Base-by-base conservation (phyloP, 2,113 vertebrate genomes). In the Megaceryle torquata region DNA sequence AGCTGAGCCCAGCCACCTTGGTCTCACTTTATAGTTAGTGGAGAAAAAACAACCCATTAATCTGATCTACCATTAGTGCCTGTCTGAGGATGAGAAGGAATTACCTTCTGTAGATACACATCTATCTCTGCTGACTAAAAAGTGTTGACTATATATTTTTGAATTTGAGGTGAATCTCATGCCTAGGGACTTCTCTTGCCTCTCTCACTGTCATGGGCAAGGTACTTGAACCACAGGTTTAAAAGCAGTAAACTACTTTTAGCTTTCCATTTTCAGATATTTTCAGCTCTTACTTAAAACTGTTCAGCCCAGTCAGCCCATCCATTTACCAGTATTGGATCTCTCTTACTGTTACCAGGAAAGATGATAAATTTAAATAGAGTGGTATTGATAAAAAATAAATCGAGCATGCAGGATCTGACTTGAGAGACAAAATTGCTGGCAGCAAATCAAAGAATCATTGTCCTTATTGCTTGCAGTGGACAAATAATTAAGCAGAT, bases 401-500 rank as follows among this genome's bases (percentile, higher is more conserved):
- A 89, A 93, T 90, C 3, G 1, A 71, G 39, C 69, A 72, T 57
- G 61, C 53, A 93, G 71, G 17, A 72, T 97, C 75, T 78, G 82
- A 88, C 56, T 92, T 88, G 53, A 48, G 50, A 89, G 79, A 71
- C 74, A 76, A 54, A 89, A 91, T 78, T 79, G 25, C 51, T 91
- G 86, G 92, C 86, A 88, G 51, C 39, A 69, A 86, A 86, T 96
- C 86, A 96, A 94, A 97, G 94, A 92, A 69, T 82, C 63, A 22
- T 87, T 95, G 88, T 97, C 92, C 84, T 92, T 35, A n/a, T 93
- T 96, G 83, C 92, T 97, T 81, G 75, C 86, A 81, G 57, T 89
- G 88, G 91, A 93, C 68, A 7, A 97, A 94, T 95, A 96, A 96
- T 95, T 94, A 96, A 95, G 92, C 86, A 93, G 93, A 95, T 85